Percentiles rank a stretch among this genome's conserved stretches.
Conservation (phyloP, 2,888 invertebrate species). For the Lottia gigantea region DNA sequence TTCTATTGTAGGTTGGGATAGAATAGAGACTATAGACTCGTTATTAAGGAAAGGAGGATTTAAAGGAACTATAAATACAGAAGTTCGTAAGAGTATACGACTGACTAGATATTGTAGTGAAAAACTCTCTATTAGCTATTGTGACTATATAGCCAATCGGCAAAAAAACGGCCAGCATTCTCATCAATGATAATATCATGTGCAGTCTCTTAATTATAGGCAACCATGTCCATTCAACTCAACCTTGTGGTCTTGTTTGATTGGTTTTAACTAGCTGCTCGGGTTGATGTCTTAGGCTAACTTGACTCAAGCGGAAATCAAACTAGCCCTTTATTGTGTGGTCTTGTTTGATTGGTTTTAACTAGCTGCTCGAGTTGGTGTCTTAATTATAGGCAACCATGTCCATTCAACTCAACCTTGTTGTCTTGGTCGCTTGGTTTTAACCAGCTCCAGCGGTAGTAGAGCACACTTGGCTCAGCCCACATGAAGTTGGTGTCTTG, state of each 20-base stretch:
- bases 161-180: slow-evolving; percentile 43
- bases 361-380: too few species aligned
- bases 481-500: too few species aligned
- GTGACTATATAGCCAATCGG: slow-evolving; percentile 61
- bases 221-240: too few species aligned
- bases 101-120: slow-evolving; percentile 97
- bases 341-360: too few species aligned
- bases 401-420: too few species aligned
- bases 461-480: too few species aligned
- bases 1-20: slow-evolving; percentile 89
- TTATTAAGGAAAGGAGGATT: slow-evolving; percentile 96
- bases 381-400: too few species aligned
- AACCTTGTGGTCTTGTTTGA: not conserved
- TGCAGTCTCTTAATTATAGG: slow-evolving; percentile 39
- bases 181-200: slow-evolving; percentile 57
- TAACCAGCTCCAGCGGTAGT: too few species aligned
- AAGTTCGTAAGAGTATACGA: slow-evolving; percentile 84
- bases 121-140: slow-evolving; percentile 77
- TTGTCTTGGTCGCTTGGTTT: too few species aligned
- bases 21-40: slow-evolving; percentile 97
- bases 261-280: slow-evolving; percentile 5
- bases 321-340: too few species aligned
- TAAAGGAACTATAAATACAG: slow-evolving; percentile 75
- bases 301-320: not conserved
- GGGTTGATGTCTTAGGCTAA: slow-evolving; percentile 12